Evolutionary conservation across 2,888 invertebrate species (phyloP), one percentile per base, ranked within the genome.

Genomic region (Plebejus melissa): DNA sequence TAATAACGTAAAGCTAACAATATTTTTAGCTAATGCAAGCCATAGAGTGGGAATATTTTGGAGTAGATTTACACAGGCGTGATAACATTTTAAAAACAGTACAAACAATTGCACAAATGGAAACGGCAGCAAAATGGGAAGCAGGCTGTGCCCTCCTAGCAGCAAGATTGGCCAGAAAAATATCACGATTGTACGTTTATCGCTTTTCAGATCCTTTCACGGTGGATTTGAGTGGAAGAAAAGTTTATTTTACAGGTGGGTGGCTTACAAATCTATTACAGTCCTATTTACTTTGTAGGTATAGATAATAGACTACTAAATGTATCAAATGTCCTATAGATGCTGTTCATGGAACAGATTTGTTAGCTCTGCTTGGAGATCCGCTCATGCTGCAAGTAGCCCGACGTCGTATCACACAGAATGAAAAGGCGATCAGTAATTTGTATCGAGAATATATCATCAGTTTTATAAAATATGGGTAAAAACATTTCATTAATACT

Each of bases 331-430:
- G 70, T 69, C 13, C 74, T 76, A 32, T 78, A 94, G 96, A 96
- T 76, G 94, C 95, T n/a, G 94, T 94, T 0, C 95, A 96, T 79
- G 95, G 96, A 5, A 94, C 96, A 0, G 96, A 96, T 85, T 86
- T 96, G 77, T 91, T 96, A 11, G 90, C 96, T 54, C 84, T 96
- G 41, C 90, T 96, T 79, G 96, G 96, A 4, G 96, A 96, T 65
- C 93, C 95, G 57, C 83, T 96, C 60, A 94, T 95, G 83, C 95
- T 95, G 79, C 95, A 96, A 89, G 91, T 96, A 76, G 94, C 95
- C 1, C 94, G 96, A 54, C 90, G 96, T 72, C 93, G 95, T 11
- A 94, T 96, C 75, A 94, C 93, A 28, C 83, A 89, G 38, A 91
- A 93, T 5, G 96, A 97, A 83, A 95, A 95, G 80, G 90, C 91